Evolutionary conservation across 2,797 vertebrate species (phyloP).

Genomic region (Smutsia gigantea): DNA sequence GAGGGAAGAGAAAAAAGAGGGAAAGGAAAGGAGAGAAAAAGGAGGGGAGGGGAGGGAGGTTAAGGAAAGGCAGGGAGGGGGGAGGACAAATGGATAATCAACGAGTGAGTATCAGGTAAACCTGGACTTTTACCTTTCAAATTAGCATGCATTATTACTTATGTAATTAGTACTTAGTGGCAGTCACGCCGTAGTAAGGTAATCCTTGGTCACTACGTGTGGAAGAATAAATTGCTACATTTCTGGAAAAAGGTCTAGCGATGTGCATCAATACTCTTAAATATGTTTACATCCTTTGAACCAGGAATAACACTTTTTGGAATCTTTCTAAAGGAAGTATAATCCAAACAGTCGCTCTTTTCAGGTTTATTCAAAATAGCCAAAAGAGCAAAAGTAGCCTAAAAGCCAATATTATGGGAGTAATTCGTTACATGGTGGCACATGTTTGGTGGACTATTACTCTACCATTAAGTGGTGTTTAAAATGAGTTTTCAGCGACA

Average conservation of each 20-base stretch:
- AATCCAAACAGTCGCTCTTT: background rate
- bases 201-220: background rate
- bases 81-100: background rate
- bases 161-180: background rate
- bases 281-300: background rate
- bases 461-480: conserved; percentile 36
- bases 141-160: background rate
- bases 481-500: background rate
- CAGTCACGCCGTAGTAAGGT: background rate
- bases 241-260: background rate
- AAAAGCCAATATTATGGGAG: background rate
- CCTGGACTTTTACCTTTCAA: background rate
- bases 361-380: background rate
- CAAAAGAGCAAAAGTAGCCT: conserved; percentile 21
- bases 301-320: conserved; percentile 16
- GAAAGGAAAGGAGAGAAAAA: too few relatives aligned
- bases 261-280: background rate
- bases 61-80: background rate
- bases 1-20: background rate
- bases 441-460: background rate
- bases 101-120: background rate
- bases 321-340: background rate
- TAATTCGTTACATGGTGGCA: background rate
- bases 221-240: background rate
- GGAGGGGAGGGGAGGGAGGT: rapidly evolving